Base-by-base conservation (phyloP, 2,113 vertebrate genomes). In the Manacus vitellinus region DNA sequence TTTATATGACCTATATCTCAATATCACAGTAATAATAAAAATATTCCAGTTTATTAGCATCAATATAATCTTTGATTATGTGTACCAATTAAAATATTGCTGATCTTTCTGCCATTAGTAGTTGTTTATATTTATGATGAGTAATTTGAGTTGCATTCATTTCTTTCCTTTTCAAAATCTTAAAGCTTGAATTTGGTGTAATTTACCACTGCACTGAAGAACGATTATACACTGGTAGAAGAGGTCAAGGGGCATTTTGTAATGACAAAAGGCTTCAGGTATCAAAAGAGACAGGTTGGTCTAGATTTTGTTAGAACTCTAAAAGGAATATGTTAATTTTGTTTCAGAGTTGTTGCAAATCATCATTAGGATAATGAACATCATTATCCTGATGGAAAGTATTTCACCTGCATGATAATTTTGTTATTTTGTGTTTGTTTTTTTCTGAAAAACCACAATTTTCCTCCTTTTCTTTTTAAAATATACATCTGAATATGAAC, bases 161-260 rank as follows among this genome's bases (percentile, higher is more conserved):
- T 97, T 97, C 96, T 97, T 95, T 96, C 94, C 95, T 91, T 77
- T 96, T 92, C 79, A 94, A 92, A 92, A 95, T 62, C 88, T 93
- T 96, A 58, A 97, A 99, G 99, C 98, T 99, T 94, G 98, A 99
- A 96, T 98, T 99, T 73, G 99, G 99, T 68, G 98, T 99, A 97
- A 98, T 99, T 95, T 98, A 98, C 97, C 98, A 99, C 97, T 99
- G 98, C 96, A 98, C 98, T 21, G 98, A 99, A 96, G 98, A 98
- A 94, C 98, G 98, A 39, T 97, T 99, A 91, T 99, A 99, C 96
- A 98, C 98, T 31, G 99, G 98, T 96, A 98, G 97, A 97, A 98
- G 98, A 97, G 98, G 99, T 95, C 98, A 95, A 73, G 99, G 99
- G 25, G 98, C 99, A 95, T 99, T 99, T 97, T 99, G 99, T 97